A percentile compares a stretch with the other conserved stretches of the same genome.
These are phyloP conservation scores for Dromius quadrimaculatus DNA, from an alignment of 2,888 invertebrate species.

Conservation along the genomic window DNA sequence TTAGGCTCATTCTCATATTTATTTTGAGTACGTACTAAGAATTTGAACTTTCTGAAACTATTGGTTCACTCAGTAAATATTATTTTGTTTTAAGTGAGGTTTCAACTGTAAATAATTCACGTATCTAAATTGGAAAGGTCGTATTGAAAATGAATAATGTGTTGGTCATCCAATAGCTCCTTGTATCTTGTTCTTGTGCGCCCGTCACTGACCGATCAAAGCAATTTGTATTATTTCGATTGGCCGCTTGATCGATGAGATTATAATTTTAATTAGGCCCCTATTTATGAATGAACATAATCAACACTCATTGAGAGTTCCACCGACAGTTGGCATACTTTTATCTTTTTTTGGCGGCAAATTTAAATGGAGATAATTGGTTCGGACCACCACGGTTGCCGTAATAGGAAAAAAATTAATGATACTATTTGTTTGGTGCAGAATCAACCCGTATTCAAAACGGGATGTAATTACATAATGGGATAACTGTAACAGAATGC, in stretches of 20 bases:
- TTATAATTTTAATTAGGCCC: slow-evolving; percentile 55
- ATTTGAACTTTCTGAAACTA: too few relatives aligned
- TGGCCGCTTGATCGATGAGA: slow-evolving; percentile 54
- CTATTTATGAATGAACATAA: slow-evolving; percentile 50
- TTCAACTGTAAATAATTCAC: too few relatives aligned
- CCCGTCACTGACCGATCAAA: slow-evolving; percentile 41
- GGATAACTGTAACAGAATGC: slow-evolving; percentile 8
- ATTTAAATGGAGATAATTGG: slow-evolving; percentile 42
- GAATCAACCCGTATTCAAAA: slow-evolving; percentile 37
- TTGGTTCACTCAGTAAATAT: too few relatives aligned
- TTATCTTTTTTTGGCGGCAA: slow-evolving; percentile 28
- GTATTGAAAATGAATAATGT: too few relatives aligned
- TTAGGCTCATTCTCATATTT: too few relatives aligned
- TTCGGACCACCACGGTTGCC: slow-evolving; percentile 28
- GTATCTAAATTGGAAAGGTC: too few relatives aligned
- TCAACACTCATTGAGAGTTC: slow-evolving; percentile 45
- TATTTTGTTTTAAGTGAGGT: too few relatives aligned
- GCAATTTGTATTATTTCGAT: slow-evolving; percentile 52
- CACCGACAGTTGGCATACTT: slow-evolving; percentile 36
- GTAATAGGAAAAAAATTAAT: slow-evolving; percentile 36
- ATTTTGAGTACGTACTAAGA: too few relatives aligned
- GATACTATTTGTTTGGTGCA: slow-evolving; percentile 25
- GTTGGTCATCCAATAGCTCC: too few relatives aligned
- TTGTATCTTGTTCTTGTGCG: slow-evolving; percentile 29
- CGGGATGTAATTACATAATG: slow-evolving; percentile 19